Conservation (phyloP, 2,888 invertebrate species). For the Girardia tigrina region DNA sequence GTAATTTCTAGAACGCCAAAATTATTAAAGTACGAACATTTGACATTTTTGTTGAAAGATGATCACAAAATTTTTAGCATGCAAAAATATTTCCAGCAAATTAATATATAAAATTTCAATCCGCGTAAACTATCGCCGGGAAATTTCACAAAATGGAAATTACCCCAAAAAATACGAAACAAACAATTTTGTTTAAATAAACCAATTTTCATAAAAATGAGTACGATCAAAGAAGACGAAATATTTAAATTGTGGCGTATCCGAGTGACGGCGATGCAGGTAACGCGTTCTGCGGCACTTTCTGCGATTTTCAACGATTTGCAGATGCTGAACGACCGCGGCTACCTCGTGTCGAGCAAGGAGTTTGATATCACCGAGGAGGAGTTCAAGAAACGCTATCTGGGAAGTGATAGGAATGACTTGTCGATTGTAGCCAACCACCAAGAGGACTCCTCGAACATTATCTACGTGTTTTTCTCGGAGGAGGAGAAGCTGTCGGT, state of each 20-base stretch:
- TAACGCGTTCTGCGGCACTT: too few species aligned
- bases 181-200: constrained; percentile 23
- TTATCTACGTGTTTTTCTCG: constrained; percentile 98
- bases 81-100: too few species aligned
- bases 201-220: not conserved
- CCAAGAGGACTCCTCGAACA: constrained; percentile 79
- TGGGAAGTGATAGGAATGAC: constrained; percentile 83
- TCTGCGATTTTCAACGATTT: too few species aligned
- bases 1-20: too few species aligned
- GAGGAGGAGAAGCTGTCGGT: constrained; percentile 98
- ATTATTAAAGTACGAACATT: too few species aligned
- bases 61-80: too few species aligned
- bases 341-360: constrained; percentile 94
- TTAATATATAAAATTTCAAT: too few species aligned
- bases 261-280: not conserved
- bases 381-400: constrained; percentile 88
- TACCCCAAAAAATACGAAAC: too few species aligned
- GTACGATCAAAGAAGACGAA: not conserved
- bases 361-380: constrained; percentile 96
- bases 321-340: constrained; percentile 87
- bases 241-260: not conserved
- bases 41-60: too few species aligned
- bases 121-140: too few species aligned
- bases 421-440: constrained; percentile 91
- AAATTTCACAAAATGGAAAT: too few species aligned